Evolutionary conservation across 1,140 invertebrate species (phyloP), one percentile per base, ranked within the genome.

Genomic region (Microplitis demolitor): DNA sequence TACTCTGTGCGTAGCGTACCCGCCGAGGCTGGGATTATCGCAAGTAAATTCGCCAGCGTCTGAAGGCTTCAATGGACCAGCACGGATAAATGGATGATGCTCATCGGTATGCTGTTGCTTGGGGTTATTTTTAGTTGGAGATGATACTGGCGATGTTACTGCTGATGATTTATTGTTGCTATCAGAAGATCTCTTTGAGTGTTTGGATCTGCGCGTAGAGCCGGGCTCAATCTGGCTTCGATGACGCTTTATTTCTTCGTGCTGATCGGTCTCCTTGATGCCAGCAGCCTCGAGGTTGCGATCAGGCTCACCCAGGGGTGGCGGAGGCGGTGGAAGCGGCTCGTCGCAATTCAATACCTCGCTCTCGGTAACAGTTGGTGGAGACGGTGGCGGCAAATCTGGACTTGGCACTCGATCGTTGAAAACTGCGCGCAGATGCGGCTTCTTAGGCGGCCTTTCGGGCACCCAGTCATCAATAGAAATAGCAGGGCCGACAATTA

Each of bases 391-490:
- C n/a, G 92, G 92, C 76, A 93, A 78, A 78, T 93, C 92, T 0
- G 92, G 92, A 79, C 91, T 92, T 2, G 91, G 89, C n/a, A 92
- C 87, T 31, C 90, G 84, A 39, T 89, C 85, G 78, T 80, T 87
- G 81, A 81, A 89, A 11, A 85, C 87, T 34, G 84, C 87, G 77
- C 91, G 80, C n/a, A 93, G 79, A 78, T 93, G 91, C 0, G 93
- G 92, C 81, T 94, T 94, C 83, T 95, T 95, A 9, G 91, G 91
- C 3, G 90, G 90, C 67, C 90, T 84, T 76, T 94, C 93, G 0
- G 93, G 93, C 0, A 92, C 91, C 90, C 91, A 92, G 74, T 92
- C 91, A 71, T 92, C 91, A 13, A 92, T 85, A 0, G 90, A 91
- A 74, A 92, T 92, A 0, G 90, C 87, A 0, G 90, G 89, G 1